Conservation (phyloP, 1,140 invertebrate genomes). For the Drosophila neocordata region DNA sequence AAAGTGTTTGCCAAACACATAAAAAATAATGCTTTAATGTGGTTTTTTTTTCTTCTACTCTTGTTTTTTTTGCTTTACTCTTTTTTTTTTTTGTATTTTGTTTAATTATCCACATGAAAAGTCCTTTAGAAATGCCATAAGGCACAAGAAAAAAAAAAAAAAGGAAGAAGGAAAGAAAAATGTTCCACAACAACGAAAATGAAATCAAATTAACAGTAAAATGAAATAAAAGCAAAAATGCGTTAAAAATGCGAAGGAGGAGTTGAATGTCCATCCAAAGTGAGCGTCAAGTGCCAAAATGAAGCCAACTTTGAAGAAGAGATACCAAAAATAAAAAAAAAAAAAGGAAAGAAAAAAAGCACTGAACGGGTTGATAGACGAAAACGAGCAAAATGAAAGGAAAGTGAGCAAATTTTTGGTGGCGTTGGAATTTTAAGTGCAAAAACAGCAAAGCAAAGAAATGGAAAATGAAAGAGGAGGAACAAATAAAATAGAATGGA, state of each 20-base stretch:
- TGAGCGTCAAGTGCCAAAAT: constrained; percentile 61
- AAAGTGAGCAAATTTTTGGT: constrained; percentile 29
- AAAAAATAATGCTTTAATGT: constrained; percentile 40
- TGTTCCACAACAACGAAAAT: constrained; percentile 47
- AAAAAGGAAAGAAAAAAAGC: not conserved
- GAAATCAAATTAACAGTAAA: constrained; percentile 71
- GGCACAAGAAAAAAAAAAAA: constrained; percentile 15
- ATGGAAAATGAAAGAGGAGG: not conserved
- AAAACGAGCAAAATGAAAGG: constrained; percentile 18
- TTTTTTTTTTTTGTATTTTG: constrained; percentile 62
- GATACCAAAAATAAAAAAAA: constrained; percentile 28
- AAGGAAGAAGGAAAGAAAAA: constrained; percentile 33
- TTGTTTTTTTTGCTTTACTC: constrained; percentile 14
- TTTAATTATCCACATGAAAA: constrained; percentile 80
- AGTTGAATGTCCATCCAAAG: constrained; percentile 20
- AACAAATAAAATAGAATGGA: constrained; percentile 4
- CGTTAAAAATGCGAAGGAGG: constrained; percentile 57
- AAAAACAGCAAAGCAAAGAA: constrained; percentile 21
- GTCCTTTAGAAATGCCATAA: constrained; percentile 57
- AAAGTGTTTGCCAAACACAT: constrained; percentile 29
- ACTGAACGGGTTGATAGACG: not conserved
- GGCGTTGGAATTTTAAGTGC: constrained; percentile 49
- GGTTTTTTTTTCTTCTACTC: constrained; percentile 22
- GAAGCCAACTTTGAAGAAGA: constrained; percentile 62
- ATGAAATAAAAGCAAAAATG: constrained; percentile 71